A percentile compares a stretch with the other conserved stretches of the same genome.
Evolutionary conservation across 2,888 invertebrate species (phyloP).

Genomic region (Cinara cedri): DNA sequence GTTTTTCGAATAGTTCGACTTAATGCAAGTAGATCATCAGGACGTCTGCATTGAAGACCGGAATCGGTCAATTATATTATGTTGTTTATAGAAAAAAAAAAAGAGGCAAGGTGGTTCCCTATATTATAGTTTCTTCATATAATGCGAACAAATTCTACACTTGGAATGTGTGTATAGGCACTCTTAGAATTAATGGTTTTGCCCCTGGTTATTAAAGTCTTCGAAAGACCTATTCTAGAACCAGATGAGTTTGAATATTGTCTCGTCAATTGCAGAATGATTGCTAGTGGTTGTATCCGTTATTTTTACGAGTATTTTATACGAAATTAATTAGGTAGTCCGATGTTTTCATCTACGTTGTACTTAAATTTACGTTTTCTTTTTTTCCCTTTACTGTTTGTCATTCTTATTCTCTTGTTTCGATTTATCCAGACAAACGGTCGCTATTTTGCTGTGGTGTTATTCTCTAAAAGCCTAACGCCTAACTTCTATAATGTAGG

Average conservation of each 20-base stretch:
- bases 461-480: background rate
- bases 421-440: background rate
- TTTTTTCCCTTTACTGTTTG: background rate
- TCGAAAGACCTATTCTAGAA: background rate
- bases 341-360: background rate
- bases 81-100: constrained; percentile 22
- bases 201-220: constrained; percentile 15
- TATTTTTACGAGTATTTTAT: background rate
- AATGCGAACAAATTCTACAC: constrained; percentile 6
- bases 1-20: constrained; percentile 6
- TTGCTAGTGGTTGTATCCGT: background rate
- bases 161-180: constrained; percentile 12
- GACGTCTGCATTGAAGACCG: constrained; percentile 42
- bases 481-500: background rate
- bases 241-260: background rate
- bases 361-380: no score
- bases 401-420: background rate
- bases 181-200: constrained; percentile 29
- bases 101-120: constrained; percentile 8
- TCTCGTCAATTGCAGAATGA: background rate
- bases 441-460: background rate
- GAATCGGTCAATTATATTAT: constrained; percentile 30
- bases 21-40: constrained; percentile 13
- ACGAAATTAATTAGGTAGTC: background rate
- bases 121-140: constrained; percentile 26